These are phyloP conservation scores for Eubasilissa splendida DNA, from an alignment of 2,888 invertebrate genomes.

Conservation along the genomic window DNA sequence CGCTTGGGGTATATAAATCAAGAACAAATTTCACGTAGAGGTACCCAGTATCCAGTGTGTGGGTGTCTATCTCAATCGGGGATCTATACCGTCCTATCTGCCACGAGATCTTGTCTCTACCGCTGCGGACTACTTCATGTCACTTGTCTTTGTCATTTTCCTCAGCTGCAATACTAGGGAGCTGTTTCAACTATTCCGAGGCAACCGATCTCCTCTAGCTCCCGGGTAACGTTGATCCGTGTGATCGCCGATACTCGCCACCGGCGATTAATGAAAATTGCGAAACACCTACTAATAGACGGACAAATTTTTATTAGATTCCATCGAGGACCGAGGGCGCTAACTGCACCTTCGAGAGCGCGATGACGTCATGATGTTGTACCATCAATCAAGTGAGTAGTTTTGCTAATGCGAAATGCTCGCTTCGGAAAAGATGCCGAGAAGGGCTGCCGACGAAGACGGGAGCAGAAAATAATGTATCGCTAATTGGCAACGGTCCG, in stretches of 20 bases:
- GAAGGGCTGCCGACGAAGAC: conserved; percentile 22
- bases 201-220: too few species aligned
- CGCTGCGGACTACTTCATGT: background rate
- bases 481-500: conserved; percentile 26
- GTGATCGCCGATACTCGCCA: too few species aligned
- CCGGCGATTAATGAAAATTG: too few species aligned
- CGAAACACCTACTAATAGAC: too few species aligned
- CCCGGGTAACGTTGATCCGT: too few species aligned
- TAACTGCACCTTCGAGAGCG: too few species aligned
- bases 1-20: conserved; percentile 38
- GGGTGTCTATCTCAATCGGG: conserved; percentile 46
- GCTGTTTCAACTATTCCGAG: background rate
- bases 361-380: background rate
- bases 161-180: background rate
- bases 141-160: conserved; percentile 23
- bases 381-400: conserved; percentile 4
- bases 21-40: conserved; percentile 47
- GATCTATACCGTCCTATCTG: conserved; percentile 38
- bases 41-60: conserved; percentile 23
- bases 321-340: too few species aligned
- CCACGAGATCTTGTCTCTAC: conserved; percentile 30
- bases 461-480: conserved; percentile 19
- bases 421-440: background rate
- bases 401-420: background rate
- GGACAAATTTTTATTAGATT: too few species aligned